Percentiles rank a stretch among this genome's conserved stretches.
These are phyloP conservation scores for Rhegmatorhina hoffmannsi DNA, from an alignment of 2,113 vertebrate species.

Conservation along the genomic window DNA sequence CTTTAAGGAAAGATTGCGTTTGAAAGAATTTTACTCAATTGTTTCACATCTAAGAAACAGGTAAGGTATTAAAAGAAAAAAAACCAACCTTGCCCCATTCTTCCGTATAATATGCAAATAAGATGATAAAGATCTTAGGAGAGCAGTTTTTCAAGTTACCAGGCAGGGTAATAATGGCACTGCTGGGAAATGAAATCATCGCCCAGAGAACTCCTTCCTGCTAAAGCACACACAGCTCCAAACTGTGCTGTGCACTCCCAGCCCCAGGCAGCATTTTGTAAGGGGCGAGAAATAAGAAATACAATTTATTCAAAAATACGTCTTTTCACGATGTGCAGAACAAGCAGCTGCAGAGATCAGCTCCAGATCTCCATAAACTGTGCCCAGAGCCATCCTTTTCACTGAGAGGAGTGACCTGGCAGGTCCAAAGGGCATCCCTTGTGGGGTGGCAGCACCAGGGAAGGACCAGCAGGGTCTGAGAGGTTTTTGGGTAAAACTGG, in stretches of 20 bases:
- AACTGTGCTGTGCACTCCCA: neutral
- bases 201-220: neutral
- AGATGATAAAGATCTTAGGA: neutral
- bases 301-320: neutral
- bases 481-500: too few relatives aligned
- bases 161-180: neutral
- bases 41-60: neutral
- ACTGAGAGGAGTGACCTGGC: rapidly evolving
- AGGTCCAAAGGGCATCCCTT: neutral
- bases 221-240: neutral
- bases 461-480: too few relatives aligned
- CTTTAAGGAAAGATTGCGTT: neutral
- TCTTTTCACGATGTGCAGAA: neutral
- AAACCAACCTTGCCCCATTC: neutral
- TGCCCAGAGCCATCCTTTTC: neutral
- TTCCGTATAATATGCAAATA: neutral
- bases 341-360: neutral
- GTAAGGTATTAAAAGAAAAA: neutral
- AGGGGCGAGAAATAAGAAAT: neutral
- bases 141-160: neutral
- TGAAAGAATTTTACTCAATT: neutral
- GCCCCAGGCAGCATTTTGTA: neutral
- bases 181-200: neutral
- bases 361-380: neutral
- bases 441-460: neutral